Evolutionary conservation across 2,113 vertebrate species (phyloP), one percentile per base, ranked within the genome.

Genomic region (Cyprinodon brontotheroides): DNA sequence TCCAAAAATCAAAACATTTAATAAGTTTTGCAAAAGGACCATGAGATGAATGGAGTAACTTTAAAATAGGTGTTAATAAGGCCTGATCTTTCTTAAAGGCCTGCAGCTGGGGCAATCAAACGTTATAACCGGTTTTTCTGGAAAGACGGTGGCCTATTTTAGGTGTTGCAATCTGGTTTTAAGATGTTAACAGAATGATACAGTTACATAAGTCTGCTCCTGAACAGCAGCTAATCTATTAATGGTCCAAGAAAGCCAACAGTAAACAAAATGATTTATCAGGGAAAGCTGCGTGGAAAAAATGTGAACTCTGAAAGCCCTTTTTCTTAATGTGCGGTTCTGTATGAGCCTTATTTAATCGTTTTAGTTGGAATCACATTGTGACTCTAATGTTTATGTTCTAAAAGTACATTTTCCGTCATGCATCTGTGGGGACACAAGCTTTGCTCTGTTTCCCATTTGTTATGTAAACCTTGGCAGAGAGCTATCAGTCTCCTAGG

Each of bases 381-480:
- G 22, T 53, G 29, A 3, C 10, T 61, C n/a, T 53, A 3, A 63
- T 2, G 36, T 67, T 65, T 0, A 22, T 38, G 0, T 10, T 65
- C 62, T 70, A 62, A 9, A 65, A 39, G 38, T 13, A 22, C 63
- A 5, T 41, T 87, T 50, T 80, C 57, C 66, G 10, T 14, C 40
- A 13, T 48, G 66, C 53, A 66, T 66, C 45, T 61, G 69, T 67
- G 62, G 71, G 75, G 62, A 76, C 77, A 79, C 65, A 70, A 43
- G 39, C 66, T 70, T 89, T 70, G 37, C 66, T 60, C 29, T 81
- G 65, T 77, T 81, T 84, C 62, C 74, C 67, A 29, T 91, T 84
- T 91, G 89, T 92, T 93, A 92, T 87, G 89, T 93, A 92, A 94
- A 92, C 82, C 65, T 81, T 84, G 90, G 79, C 87, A 82, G 64